Conservation (phyloP, 2,797 vertebrate species). For the Calcarius lapponicus region DNA sequence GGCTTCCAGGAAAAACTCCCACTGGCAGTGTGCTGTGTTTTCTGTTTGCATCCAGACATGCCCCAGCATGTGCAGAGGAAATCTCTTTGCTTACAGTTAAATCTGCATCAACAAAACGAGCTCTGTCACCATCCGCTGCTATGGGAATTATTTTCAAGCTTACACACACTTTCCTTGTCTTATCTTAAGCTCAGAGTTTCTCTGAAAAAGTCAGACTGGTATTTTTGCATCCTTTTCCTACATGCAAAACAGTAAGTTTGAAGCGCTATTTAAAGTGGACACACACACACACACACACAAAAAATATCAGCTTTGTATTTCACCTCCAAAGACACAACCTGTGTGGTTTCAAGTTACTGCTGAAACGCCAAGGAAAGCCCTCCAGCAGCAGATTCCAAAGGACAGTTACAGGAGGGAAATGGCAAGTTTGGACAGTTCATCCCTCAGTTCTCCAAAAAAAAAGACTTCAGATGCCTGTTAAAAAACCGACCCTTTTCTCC, state of each 20-base stretch:
- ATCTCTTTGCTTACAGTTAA: background rate
- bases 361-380: background rate
- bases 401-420: background rate
- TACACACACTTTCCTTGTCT: background rate
- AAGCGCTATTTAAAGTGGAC: background rate
- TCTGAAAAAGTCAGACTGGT: background rate
- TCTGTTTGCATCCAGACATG: background rate
- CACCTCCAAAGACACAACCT: background rate
- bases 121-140: background rate
- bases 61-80: background rate
- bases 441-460: background rate
- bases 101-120: background rate
- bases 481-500: background rate
- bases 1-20: background rate
- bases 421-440: background rate
- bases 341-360: background rate
- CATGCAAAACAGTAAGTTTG: background rate
- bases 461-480: rapidly evolving
- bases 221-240: background rate
- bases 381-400: background rate
- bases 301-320: background rate
- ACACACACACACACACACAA: background rate
- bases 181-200: background rate
- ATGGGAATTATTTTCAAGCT: background rate
- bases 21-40: background rate